Evolutionary conservation across 2,888 invertebrate genomes (phyloP).

Genomic region (Vesta saturnalis): DNA sequence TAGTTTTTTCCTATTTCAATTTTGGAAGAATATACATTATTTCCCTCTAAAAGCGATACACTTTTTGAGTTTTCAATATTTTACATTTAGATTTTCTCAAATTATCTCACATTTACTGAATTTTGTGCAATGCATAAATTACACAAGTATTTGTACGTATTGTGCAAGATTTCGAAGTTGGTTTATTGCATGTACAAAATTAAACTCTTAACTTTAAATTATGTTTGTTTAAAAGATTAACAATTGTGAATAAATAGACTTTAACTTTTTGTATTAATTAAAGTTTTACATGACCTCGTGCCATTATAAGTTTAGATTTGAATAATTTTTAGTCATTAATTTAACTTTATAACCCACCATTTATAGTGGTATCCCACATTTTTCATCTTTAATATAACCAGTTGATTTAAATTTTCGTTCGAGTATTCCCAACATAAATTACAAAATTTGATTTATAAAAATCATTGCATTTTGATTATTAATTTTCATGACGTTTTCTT

Average conservation of each 20-base stretch:
- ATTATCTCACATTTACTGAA: no score
- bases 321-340: neutral
- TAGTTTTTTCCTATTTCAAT: no score
- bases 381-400: neutral
- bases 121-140: no score
- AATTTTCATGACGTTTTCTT: no score
- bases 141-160: no score
- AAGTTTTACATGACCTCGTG: neutral
- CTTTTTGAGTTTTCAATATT: no score
- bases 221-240: neutral
- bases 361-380: neutral
- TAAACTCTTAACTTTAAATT: constrained; percentile 1
- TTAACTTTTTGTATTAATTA: neutral
- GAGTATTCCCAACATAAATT: neutral
- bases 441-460: neutral
- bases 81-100: no score
- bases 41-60: no score
- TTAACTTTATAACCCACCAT: neutral
- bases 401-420: neutral
- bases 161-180: no score
- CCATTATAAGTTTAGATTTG: neutral
- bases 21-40: no score
- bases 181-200: neutral
- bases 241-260: neutral
- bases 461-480: no score